Conservation (phyloP, 2,888 invertebrate species). For the Xestia xanthographa region DNA sequence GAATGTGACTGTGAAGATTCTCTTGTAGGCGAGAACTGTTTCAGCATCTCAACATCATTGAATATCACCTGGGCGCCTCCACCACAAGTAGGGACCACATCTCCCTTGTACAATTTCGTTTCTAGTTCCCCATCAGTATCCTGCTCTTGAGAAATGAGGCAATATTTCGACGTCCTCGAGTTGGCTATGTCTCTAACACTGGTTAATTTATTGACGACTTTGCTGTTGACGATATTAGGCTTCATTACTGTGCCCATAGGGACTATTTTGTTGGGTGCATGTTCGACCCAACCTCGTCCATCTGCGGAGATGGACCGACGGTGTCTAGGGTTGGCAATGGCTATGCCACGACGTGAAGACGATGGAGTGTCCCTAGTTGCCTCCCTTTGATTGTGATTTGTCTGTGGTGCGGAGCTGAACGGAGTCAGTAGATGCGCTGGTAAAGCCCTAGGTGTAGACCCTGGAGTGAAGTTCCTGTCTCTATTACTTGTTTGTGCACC, state of each 20-base stretch:
- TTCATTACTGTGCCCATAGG: conserved; percentile 97
- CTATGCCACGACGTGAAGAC: conserved; percentile 90
- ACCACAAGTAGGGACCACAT: conserved; percentile 97
- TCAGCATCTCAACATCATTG: conserved; percentile 97
- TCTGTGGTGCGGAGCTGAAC: conserved; percentile 79
- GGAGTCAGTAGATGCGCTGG: conserved; percentile 86
- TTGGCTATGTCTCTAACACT: conserved; percentile 94
- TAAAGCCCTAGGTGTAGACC: conserved; percentile 85
- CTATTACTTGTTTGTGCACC: conserved; percentile 82
- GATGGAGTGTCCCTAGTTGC: conserved; percentile 77
- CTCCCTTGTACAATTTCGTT: conserved; percentile 98
- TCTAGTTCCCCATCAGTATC: conserved; percentile 98
- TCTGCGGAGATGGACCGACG: conserved; percentile 96
- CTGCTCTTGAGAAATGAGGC: conserved; percentile 97
- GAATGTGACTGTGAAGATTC: conserved; percentile 75
- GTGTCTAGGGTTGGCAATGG: conserved; percentile 93
- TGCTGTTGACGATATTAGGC: conserved; percentile 95
- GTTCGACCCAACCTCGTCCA: conserved; percentile 96
- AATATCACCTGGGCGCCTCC: conserved; percentile 99
- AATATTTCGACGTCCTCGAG: conserved; percentile 95
- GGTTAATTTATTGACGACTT: conserved; percentile 95
- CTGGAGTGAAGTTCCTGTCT: conserved; percentile 83
- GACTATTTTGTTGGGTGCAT: conserved; percentile 94
- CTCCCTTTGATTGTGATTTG: conserved; percentile 69
- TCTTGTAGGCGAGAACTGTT: conserved; percentile 94